phyloP scores from a whole-genome alignment of 1,140 invertebrate species.

The Drosophila grimshawi region DNA sequence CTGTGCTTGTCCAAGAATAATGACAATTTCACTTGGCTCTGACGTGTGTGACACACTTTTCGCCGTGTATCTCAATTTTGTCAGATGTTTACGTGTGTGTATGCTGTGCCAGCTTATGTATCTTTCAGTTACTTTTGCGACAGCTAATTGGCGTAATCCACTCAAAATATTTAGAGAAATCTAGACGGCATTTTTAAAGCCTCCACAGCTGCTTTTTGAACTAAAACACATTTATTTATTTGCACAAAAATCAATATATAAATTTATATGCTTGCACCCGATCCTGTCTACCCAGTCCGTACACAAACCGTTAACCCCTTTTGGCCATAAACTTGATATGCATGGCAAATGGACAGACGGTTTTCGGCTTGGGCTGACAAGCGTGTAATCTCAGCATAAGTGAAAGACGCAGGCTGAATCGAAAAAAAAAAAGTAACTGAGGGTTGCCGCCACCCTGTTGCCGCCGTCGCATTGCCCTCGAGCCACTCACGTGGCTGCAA shows the following conservation, averaged over 20 bases:
- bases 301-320: constrained; percentile 9
- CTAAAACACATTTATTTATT: no score
- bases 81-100: neutral
- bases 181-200: no score
- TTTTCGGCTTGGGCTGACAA: constrained; percentile 59
- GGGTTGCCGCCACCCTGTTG: constrained; percentile 25
- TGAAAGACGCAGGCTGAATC: constrained; percentile 39
- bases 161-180: neutral
- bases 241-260: no score
- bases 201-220: no score
- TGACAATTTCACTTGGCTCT: constrained; percentile 42
- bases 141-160: neutral
- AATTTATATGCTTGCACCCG: no score
- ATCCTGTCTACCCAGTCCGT: no score
- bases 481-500: constrained; percentile 64
- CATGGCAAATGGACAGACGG: constrained; percentile 42
- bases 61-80: neutral
- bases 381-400: constrained; percentile 75
- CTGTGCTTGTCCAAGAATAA: constrained; percentile 29
- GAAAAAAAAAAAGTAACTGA: constrained; percentile 34
- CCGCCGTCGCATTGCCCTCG: constrained; percentile 20
- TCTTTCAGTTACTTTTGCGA: constrained; percentile 7
- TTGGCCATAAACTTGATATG: constrained; percentile 30
- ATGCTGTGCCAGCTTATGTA: constrained; percentile 2
- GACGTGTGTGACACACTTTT: constrained; percentile 42